Conservation (phyloP, 2,113 vertebrate genomes). For the Seriola quinqueradiata region DNA sequence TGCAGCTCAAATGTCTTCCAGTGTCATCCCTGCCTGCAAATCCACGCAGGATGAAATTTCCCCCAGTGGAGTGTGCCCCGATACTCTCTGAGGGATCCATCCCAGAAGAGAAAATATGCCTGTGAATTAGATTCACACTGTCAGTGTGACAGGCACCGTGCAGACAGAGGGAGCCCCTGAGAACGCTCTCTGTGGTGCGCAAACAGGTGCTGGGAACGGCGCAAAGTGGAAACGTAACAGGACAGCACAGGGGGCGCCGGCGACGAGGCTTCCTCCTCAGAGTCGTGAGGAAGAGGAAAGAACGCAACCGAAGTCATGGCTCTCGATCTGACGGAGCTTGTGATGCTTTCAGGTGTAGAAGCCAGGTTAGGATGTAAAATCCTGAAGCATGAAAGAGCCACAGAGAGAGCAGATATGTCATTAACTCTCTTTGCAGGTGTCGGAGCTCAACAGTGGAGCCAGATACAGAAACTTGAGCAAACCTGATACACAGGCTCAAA, state of each 20-base stretch:
- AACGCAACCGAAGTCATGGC: neutral
- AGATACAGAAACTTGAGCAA: too few relatives aligned
- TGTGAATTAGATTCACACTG: neutral
- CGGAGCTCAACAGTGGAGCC: too few relatives aligned
- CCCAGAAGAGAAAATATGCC: neutral
- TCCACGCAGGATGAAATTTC: neutral
- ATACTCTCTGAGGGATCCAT: neutral
- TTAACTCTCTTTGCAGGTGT: too few relatives aligned
- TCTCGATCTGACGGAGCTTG: neutral
- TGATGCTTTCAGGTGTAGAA: neutral
- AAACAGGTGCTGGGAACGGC: neutral
- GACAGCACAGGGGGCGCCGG: neutral
- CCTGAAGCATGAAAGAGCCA: neutral
- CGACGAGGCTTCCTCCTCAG: neutral
- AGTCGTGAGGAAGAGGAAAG: neutral
- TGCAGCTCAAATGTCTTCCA: neutral
- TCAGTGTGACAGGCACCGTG: neutral
- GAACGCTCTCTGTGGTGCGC: neutral
- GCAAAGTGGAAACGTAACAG: neutral
- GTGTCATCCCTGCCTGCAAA: neutral
- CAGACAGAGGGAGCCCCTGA: neutral
- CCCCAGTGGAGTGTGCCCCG: neutral
- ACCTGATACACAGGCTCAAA: too few relatives aligned
- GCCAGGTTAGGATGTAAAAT: neutral
- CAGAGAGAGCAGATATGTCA: too few relatives aligned